Conservation (phyloP, 1,140 invertebrate genomes). For the Metopolophium dirhodum region DNA sequence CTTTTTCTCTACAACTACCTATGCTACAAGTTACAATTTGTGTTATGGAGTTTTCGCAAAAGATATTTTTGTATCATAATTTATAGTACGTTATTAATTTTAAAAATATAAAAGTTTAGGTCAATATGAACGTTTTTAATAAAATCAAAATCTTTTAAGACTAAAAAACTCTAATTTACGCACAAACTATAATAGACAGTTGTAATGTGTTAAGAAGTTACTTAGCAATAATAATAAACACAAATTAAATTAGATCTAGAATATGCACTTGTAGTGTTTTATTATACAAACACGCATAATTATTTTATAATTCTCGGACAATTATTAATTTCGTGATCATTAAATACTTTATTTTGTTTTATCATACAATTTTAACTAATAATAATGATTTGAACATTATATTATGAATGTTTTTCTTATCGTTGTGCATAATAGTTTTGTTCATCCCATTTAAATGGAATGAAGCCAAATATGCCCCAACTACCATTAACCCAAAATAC, state of each 20-base stretch:
- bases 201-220: neutral
- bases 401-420: neutral
- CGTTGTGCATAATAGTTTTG: neutral
- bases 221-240: neutral
- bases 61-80: neutral
- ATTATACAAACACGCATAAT: neutral
- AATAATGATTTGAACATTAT: conserved; percentile 4
- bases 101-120: neutral
- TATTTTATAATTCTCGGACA: neutral
- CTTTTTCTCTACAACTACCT: neutral
- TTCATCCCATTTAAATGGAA: neutral
- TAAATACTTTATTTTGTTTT: neutral
- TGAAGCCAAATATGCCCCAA: conserved; percentile 11
- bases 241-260: neutral
- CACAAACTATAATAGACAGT: neutral
- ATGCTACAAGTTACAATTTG: neutral
- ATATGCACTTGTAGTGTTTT: neutral
- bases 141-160: neutral
- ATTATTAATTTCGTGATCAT: neutral
- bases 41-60: neutral
- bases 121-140: neutral
- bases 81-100: neutral
- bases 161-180: neutral
- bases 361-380: neutral
- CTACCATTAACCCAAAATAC: neutral